phyloP scores from a whole-genome alignment of 1,140 invertebrate genomes.

The Oryctes rhinoceros region DNA sequence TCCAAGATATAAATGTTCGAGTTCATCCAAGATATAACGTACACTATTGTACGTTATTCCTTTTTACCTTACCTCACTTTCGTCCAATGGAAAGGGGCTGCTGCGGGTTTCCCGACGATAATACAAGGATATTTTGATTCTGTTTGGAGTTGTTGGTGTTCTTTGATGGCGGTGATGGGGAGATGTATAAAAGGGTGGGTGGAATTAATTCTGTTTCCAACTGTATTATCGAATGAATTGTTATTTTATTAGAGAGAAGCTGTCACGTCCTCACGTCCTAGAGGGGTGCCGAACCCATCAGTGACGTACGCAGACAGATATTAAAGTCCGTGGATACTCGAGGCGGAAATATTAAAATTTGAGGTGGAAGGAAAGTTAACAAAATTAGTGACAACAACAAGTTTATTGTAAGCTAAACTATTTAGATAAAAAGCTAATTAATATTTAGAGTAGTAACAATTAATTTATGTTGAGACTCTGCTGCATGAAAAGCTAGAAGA shows the following conservation, averaged over 20 bases:
- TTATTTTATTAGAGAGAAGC: constrained; percentile 44
- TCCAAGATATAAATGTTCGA: no score
- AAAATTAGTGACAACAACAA: no score
- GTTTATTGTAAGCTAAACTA: no score
- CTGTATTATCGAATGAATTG: constrained; percentile 44
- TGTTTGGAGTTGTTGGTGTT: constrained; percentile 44
- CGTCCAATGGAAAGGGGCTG: background rate
- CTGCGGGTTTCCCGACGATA: constrained; percentile 38
- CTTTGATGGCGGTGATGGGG: constrained; percentile 33
- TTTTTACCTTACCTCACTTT: constrained; percentile 31
- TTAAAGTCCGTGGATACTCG: background rate
- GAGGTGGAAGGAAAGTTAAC: background rate
- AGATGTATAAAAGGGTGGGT: constrained; percentile 38
- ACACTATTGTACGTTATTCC: background rate
- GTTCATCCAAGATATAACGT: no score
- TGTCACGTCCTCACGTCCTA: constrained; percentile 25
- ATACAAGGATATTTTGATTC: constrained; percentile 43
- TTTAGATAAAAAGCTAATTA: no score
- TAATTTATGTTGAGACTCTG: no score
- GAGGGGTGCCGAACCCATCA: background rate
- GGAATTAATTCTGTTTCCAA: constrained; percentile 43
- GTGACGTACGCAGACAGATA: background rate
- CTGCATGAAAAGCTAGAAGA: no score
- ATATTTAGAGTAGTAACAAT: no score
- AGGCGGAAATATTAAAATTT: background rate